phyloP scores from a whole-genome alignment of 1,140 invertebrate genomes.

The Sarcophaga bullata region DNA sequence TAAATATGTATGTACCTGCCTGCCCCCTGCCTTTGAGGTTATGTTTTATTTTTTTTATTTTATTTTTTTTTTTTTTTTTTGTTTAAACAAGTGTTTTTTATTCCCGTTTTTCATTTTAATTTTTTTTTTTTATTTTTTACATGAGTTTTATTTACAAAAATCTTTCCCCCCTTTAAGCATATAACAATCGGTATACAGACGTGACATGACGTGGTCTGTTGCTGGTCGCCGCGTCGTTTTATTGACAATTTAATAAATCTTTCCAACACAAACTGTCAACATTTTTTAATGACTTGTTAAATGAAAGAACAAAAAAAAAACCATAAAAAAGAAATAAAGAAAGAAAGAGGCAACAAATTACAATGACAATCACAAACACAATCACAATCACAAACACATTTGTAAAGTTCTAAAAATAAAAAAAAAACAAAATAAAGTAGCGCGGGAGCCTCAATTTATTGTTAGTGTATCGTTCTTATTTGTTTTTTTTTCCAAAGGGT shows the following conservation, averaged over 20 bases:
- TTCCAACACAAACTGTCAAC: conserved; percentile 4
- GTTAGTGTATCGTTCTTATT: too few relatives aligned
- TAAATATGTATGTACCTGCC: background rate
- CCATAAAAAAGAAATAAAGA: background rate
- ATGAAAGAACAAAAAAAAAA: background rate
- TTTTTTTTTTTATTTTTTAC: background rate
- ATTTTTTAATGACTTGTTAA: conserved; percentile 12
- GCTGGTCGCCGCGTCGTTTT: background rate
- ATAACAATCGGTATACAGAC: too few relatives aligned
- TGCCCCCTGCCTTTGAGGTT: background rate
- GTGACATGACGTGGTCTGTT: too few relatives aligned
- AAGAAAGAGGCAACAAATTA: too few relatives aligned
- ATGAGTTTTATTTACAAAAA: too few relatives aligned
- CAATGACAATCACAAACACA: too few relatives aligned
- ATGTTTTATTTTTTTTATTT: background rate
- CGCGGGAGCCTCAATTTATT: too few relatives aligned
- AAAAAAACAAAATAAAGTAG: too few relatives aligned
- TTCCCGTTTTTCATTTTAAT: background rate
- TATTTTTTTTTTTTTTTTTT: background rate
- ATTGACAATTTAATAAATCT: conserved; percentile 15
- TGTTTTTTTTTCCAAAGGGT: too few relatives aligned
- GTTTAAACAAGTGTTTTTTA: conserved; percentile 15
- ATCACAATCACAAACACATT: too few relatives aligned
- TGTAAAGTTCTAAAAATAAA: too few relatives aligned
- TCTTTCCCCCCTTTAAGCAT: too few relatives aligned